Evolutionary conservation across 2,888 invertebrate genomes (phyloP).

Genomic region (Trileptium ribeirensis): DNA sequence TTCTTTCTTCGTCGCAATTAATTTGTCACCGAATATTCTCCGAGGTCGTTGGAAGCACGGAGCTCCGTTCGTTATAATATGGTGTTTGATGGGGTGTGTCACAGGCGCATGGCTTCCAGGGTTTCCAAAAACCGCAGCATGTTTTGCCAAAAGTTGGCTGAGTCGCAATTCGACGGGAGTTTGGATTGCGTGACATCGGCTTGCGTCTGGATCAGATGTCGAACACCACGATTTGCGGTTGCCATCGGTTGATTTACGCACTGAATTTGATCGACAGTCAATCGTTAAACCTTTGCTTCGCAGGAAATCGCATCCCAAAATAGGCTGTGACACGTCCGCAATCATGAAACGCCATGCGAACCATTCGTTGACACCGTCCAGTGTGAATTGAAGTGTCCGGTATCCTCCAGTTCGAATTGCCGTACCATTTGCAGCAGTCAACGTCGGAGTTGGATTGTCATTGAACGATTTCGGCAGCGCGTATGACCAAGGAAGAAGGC

Average conservation of each 20-base stretch:
- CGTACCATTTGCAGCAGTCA: conserved; percentile 2
- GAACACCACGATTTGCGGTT: background rate
- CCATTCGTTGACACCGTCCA: background rate
- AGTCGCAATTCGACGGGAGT: background rate
- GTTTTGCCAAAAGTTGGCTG: background rate
- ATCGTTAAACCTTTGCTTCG: conserved; percentile 4
- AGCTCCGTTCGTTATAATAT: conserved; percentile 10
- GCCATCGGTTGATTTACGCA: background rate
- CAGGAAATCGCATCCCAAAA: conserved; percentile 13
- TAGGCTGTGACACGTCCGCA: conserved; percentile 8
- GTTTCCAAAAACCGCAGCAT: background rate
- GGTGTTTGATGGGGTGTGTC: conserved; percentile 7
- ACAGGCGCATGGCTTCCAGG: background rate
- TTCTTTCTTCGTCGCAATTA: background rate
- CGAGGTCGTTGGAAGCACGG: conserved; percentile 1
- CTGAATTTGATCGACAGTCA: conserved; percentile 1
- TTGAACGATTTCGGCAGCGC: background rate
- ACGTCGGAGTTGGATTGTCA: background rate
- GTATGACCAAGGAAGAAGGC: background rate
- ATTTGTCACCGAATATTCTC: conserved; percentile 9
- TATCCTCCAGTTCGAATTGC: background rate
- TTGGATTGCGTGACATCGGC: background rate
- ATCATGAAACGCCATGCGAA: conserved; percentile 3
- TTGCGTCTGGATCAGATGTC: background rate
- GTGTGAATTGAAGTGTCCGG: background rate